Conservation (phyloP, 2,113 vertebrate genomes). For the Clarias macrocephalus region DNA sequence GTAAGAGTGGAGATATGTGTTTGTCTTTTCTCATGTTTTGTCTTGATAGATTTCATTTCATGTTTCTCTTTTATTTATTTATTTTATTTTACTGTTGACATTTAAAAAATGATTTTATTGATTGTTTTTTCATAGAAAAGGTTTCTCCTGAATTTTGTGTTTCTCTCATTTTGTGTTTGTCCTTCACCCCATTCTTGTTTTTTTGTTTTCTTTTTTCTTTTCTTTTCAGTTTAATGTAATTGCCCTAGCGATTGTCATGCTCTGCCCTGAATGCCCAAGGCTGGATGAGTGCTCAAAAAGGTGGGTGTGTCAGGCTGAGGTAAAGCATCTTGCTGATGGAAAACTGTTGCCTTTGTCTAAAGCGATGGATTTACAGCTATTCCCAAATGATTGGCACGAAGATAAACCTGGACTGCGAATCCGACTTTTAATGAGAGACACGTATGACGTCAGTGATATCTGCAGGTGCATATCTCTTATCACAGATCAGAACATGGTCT, state of each 20-base stretch:
- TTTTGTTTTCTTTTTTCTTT: conserved; percentile 70
- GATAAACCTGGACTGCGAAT: conserved; percentile 54
- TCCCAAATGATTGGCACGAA: conserved; percentile 46
- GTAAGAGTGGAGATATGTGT: background rate
- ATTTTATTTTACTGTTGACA: conserved; percentile 33
- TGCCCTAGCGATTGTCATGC: conserved; percentile 75
- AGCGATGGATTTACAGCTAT: conserved; percentile 54
- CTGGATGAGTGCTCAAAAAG: conserved; percentile 68
- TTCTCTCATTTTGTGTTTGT: conserved; percentile 65
- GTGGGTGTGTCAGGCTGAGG: conserved; percentile 62
- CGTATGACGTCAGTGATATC: conserved; percentile 52
- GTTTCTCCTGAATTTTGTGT: conserved; percentile 44
- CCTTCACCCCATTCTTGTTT: conserved; percentile 67
- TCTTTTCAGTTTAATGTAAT: conserved; percentile 77
- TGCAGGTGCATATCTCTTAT: background rate
- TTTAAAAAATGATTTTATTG: conserved; percentile 24
- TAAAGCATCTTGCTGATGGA: background rate
- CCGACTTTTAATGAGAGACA: conserved; percentile 47
- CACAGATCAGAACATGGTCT: conserved; percentile 17
- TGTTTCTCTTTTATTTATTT: conserved; percentile 32
- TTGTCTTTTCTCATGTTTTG: background rate
- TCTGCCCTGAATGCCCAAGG: conserved; percentile 68
- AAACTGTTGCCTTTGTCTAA: background rate
- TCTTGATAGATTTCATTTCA: conserved; percentile 13
- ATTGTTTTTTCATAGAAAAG: background rate